A percentile compares a stretch with the other conserved stretches of the same genome.
These are phyloP conservation scores for Acrossocheilus fasciatus DNA, from an alignment of 2,797 vertebrate genomes.

Conservation along the genomic window DNA sequence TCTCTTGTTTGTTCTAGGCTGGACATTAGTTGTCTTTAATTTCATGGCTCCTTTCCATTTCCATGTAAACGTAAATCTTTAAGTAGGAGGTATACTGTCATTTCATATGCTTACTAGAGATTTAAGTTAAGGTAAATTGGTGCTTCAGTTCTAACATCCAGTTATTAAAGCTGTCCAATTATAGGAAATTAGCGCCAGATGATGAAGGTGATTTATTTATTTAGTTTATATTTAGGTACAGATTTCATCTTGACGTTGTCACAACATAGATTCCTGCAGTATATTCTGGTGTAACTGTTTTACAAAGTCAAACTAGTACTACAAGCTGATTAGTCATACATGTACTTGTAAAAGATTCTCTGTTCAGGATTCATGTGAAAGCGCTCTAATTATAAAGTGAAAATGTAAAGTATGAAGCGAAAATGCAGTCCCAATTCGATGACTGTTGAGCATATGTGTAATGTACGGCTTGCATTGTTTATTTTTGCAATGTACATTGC, in stretches of 20 bases:
- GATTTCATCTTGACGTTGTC: conserved; percentile 10
- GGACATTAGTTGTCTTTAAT: conserved; percentile 8
- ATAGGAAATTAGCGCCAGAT: background rate
- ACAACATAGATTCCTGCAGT: background rate
- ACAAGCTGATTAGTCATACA: conserved; percentile 4
- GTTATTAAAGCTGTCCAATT: background rate
- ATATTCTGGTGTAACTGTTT: conserved; percentile 27
- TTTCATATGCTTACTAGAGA: background rate
- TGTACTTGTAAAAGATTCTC: background rate
- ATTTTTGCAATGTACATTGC: conserved; percentile 21
- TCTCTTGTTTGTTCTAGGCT: conserved; percentile 1
- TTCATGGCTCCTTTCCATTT: background rate
- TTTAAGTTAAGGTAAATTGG: background rate
- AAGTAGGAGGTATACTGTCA: background rate
- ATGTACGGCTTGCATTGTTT: conserved; percentile 21
- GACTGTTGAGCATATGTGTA: conserved; percentile 1
- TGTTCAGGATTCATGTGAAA: background rate
- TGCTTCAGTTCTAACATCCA: conserved; percentile 11
- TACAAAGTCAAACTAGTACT: conserved; percentile 2
- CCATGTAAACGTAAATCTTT: conserved; percentile 4
- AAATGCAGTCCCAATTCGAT: background rate
- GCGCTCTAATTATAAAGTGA: background rate
- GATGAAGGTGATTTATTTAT: conserved; percentile 33
- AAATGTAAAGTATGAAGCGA: background rate
- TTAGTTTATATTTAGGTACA: background rate